Evolutionary conservation across 92 coral and sea anemone species (phyloP).

Genomic region (Actinostola sp.): DNA sequence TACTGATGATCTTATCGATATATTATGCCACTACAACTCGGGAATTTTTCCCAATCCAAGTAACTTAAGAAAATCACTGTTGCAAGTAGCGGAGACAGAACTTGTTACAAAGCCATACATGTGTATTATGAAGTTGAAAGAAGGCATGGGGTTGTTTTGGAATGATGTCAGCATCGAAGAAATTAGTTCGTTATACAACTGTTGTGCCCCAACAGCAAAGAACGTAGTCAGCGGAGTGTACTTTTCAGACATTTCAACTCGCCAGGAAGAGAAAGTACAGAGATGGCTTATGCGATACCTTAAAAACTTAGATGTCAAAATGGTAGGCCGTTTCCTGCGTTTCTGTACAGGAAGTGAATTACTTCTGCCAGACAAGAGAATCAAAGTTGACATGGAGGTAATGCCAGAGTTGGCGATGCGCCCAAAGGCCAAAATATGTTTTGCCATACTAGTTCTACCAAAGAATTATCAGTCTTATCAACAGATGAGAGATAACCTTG

Average conservation of each 20-base stretch:
- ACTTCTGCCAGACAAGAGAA: slow-evolving; percentile 32
- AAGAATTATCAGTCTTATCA: no score
- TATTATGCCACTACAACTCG: slow-evolving; percentile 51
- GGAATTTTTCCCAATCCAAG: slow-evolving; percentile 43
- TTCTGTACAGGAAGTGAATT: slow-evolving; percentile 69
- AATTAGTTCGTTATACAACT: slow-evolving; percentile 48
- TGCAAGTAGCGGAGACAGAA: slow-evolving; percentile 53
- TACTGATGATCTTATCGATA: slow-evolving; percentile 49
- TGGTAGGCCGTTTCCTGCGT: slow-evolving; percentile 54
- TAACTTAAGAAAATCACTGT: slow-evolving; percentile 36
- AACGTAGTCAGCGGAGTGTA: slow-evolving; percentile 30
- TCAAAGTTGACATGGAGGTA: slow-evolving; percentile 42
- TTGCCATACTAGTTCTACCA: no score
- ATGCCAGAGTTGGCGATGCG: slow-evolving; percentile 56
- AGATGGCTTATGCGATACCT: slow-evolving; percentile 60
- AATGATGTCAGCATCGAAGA: slow-evolving; percentile 43
- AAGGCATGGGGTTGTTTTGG: slow-evolving; percentile 75
- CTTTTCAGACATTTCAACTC: slow-evolving; percentile 11
- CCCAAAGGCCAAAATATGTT: no score
- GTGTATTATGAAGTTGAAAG: slow-evolving; percentile 47
- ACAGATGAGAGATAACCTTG: no score
- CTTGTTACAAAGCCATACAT: slow-evolving; percentile 58
- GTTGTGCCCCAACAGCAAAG: slow-evolving; percentile 42
- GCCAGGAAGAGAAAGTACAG: slow-evolving; percentile 40
- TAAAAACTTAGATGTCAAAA: slow-evolving; percentile 47